These are phyloP conservation scores for Raja brachyura DNA, from an alignment of 2,113 vertebrate species.

Conservation along the genomic window DNA sequence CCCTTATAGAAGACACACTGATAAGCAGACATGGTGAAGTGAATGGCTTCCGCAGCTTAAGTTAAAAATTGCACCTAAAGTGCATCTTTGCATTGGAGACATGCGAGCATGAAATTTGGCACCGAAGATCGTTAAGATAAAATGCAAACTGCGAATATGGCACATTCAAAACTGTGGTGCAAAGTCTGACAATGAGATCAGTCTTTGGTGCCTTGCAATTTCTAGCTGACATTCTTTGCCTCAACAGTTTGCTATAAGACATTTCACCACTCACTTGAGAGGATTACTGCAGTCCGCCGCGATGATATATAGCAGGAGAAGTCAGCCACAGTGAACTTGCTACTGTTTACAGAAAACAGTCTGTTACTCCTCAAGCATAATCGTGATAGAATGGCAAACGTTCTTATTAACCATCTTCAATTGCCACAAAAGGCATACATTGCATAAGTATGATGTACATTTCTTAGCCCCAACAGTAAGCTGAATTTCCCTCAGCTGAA, in stretches of 20 bases:
- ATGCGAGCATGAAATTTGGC: background rate
- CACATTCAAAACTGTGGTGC: background rate
- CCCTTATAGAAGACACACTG: background rate
- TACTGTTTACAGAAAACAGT: conserved; percentile 18
- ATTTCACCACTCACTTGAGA: conserved; percentile 18
- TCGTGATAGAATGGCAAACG: background rate
- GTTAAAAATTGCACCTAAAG: background rate
- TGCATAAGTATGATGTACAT: background rate
- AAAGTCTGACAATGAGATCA: background rate
- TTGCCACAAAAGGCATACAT: background rate
- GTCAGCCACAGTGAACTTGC: background rate
- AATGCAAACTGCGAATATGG: background rate
- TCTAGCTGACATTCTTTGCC: background rate
- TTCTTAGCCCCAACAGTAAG: background rate
- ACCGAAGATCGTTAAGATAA: background rate
- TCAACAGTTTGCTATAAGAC: background rate
- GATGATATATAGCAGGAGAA: background rate
- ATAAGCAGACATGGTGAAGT: background rate
- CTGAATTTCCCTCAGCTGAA: background rate
- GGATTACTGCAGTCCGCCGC: conserved; percentile 2
- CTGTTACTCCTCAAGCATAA: background rate
- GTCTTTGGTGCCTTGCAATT: conserved; percentile 3
- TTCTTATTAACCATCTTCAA: background rate
- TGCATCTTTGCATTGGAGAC: background rate
- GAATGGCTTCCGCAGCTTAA: no score